Conservation (phyloP, 2,113 vertebrate species). For the Corythornis cristatus region DNA sequence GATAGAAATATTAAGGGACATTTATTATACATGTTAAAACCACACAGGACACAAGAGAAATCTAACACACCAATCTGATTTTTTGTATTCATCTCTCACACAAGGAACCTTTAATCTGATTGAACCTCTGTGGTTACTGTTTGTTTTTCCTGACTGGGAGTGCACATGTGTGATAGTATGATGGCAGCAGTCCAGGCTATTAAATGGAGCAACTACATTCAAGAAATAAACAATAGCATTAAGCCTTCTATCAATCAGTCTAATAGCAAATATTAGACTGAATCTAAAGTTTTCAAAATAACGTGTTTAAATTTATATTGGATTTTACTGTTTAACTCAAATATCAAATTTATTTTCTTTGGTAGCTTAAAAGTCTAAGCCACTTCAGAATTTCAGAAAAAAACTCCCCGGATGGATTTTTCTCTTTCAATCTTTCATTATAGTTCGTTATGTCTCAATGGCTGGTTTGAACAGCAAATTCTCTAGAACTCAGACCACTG, state of each 20-base stretch:
- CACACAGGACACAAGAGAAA: background rate
- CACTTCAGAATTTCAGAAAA: background rate
- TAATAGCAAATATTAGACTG: background rate
- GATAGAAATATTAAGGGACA: constrained; percentile 1
- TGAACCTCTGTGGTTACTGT: constrained; percentile 36
- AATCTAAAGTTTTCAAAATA: constrained; percentile 7
- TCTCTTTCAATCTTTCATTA: background rate
- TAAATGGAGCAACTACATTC: constrained; percentile 35
- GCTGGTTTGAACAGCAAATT: background rate
- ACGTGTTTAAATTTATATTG: background rate
- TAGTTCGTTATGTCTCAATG: background rate
- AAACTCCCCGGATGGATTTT: background rate
- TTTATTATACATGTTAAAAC: constrained; percentile 26
- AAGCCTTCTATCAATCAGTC: background rate
- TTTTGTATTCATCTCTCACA: constrained; percentile 54
- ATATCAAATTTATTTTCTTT: background rate
- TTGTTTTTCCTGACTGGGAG: constrained; percentile 52
- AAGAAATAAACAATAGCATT: constrained; percentile 33
- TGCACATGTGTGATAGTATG: background rate
- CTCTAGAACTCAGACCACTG: background rate
- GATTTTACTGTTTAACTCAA: background rate
- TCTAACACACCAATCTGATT: constrained; percentile 10
- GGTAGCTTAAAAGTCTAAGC: background rate
- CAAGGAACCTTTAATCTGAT: constrained; percentile 49
- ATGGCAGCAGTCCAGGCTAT: constrained; percentile 56